Evolutionary conservation across 2,888 invertebrate species (phyloP).

Genomic region (Nebria salina): DNA sequence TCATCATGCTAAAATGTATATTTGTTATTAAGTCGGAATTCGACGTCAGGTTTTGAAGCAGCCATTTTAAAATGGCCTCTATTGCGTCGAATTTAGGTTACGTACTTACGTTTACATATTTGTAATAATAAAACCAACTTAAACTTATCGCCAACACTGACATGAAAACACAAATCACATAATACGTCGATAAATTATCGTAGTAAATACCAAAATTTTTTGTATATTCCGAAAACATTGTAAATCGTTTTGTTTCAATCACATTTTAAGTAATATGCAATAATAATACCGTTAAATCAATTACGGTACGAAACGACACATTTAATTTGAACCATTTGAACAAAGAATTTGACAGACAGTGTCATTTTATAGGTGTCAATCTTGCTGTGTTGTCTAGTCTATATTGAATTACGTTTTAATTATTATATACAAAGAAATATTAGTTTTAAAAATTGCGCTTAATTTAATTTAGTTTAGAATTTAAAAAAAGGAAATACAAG

Average conservation of each 20-base stretch:
- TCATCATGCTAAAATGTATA: not conserved
- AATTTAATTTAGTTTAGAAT: not conserved
- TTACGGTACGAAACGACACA: not conserved
- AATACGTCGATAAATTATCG: constrained; percentile 40
- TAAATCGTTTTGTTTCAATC: not conserved
- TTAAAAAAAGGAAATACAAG: not conserved
- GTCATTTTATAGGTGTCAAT: not conserved
- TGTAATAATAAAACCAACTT: constrained; percentile 38
- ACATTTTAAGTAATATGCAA: not conserved
- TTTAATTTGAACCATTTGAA: not conserved
- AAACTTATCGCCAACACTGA: constrained; percentile 35
- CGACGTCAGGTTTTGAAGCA: not conserved
- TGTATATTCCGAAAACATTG: constrained; percentile 33
- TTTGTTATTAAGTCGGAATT: too few relatives aligned
- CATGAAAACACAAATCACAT: constrained; percentile 35
- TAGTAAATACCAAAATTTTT: constrained; percentile 37
- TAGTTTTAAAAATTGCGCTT: not conserved
- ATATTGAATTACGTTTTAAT: not conserved
- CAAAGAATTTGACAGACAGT: not conserved
- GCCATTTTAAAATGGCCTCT: not conserved
- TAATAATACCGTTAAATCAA: too few relatives aligned
- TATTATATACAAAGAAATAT: not conserved
- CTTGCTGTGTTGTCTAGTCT: not conserved
- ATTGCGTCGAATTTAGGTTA: not conserved
- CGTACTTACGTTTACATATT: constrained; percentile 8